Evolutionary conservation across 2,888 invertebrate species (phyloP), one percentile per base, ranked within the genome.

Genomic region (Biston betularia): DNA sequence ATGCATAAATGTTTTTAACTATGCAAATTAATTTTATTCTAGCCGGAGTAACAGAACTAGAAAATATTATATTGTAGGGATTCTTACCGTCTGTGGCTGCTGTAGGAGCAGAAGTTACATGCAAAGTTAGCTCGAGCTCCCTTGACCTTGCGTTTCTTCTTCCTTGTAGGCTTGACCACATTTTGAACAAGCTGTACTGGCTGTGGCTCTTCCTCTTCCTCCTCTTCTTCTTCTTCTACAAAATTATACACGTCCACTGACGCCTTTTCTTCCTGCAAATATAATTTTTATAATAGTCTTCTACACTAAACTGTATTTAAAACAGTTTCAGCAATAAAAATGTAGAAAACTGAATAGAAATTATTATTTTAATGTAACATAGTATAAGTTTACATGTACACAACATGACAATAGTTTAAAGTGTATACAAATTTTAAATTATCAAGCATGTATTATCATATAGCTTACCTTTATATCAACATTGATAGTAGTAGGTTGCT

Each of bases 71-170:
- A 1, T 6, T 45, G 14, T 14, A 34, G 35, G 7, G 1, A 11
- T n/a, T 62, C 80, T 85, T 76, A 96, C 94, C 97, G 95, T 85
- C 99, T 98, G 6, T 97, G 97, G 82, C 97, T 98, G 12, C 97
- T 97, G 87, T 99, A 99, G 73, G 96, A 96, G 87, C 99, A 99
- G 83, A 98, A 98, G 81, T 96, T 97, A 89, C 99, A 99, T 92
- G 96, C 97, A 84, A 97, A 91, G 56, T 82, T 78, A 0, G 87
- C 96, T 24, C 96, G 96, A 0, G 95, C 90, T 6, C 96, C 95
- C 62, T 85, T 88, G 8, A 89, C 89, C 34, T 52, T 63, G 12
- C 82, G 77, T 54, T 82, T 85, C 83, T 95, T 95, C 83, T 95
- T 95, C 81, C 95, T 94, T 11, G 35, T 50, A 15, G 58, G 50